These are phyloP conservation scores for Enteromius treurensis DNA, from an alignment of 2,797 vertebrate genomes.

Conservation along the genomic window DNA sequence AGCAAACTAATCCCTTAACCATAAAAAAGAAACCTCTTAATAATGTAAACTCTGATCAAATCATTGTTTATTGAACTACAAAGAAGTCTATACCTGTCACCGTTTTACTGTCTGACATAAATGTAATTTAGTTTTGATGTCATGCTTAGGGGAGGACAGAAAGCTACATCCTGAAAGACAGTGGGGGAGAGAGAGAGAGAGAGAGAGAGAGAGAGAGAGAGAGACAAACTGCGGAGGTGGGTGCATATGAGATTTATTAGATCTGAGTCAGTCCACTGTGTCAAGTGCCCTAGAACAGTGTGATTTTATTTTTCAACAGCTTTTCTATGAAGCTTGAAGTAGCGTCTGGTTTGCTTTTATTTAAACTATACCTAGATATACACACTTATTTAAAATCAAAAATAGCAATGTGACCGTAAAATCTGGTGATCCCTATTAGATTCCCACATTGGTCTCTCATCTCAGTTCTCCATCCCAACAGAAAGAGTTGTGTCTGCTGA, in stretches of 20 bases:
- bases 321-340: constrained; percentile 42
- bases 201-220: neutral
- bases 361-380: neutral
- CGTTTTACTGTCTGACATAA: constrained; percentile 31
- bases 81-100: neutral
- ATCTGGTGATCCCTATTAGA: neutral
- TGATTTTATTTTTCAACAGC: constrained; percentile 40
- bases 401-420: neutral
- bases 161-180: constrained; percentile 23
- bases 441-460: neutral
- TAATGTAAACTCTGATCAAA: neutral
- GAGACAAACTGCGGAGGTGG: constrained; percentile 31
- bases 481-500: neutral
- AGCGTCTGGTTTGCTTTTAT: constrained; percentile 25
- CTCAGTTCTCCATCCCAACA: neutral
- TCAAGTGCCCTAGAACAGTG: constrained; percentile 55
- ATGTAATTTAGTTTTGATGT: constrained; percentile 23
- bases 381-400: neutral
- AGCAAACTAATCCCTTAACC: neutral
- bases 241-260: constrained; percentile 58
- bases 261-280: constrained; percentile 53
- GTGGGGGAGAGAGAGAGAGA: neutral
- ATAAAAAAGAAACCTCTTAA: neutral
- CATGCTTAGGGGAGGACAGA: constrained; percentile 15
- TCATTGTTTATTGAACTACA: neutral